A percentile compares a stretch with the other conserved stretches of the same genome.
Conservation (phyloP, 2,797 vertebrate genomes). For the Rhodeus uyekii region DNA sequence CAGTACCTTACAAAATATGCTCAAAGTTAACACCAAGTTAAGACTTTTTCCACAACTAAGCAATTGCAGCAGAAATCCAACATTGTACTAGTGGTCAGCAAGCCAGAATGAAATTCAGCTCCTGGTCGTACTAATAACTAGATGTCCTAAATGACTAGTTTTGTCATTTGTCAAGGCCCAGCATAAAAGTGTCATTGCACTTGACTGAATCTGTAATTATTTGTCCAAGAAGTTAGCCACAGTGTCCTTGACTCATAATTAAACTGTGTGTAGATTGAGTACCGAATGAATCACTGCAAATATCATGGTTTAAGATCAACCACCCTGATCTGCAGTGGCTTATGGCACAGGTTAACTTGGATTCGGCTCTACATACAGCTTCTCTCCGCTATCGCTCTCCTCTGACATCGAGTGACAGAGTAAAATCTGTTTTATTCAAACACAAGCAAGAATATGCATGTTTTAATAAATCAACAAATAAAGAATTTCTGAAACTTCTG, state of each 20-base stretch:
- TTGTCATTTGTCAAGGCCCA: neutral
- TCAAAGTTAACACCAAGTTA: neutral
- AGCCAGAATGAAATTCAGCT: neutral
- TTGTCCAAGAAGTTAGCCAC: neutral
- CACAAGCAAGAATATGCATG: neutral
- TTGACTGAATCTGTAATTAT: neutral
- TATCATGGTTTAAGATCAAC: constrained; percentile 16
- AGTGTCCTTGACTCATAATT: neutral
- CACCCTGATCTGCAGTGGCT: neutral
- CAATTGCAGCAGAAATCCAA: neutral
- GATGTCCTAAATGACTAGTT: neutral
- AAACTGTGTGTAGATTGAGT: neutral
- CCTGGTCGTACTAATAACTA: neutral
- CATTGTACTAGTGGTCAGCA: neutral
- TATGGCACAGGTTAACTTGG: neutral
- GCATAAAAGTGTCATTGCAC: neutral
- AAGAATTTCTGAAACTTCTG: neutral
- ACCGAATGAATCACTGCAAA: neutral
- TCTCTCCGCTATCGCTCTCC: neutral
- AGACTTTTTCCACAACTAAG: neutral
- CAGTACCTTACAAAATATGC: neutral
- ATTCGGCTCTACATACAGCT: neutral
- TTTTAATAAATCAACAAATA: neutral
- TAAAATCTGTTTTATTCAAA: neutral
- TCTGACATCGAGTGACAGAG: neutral